Percentiles rank a stretch among this genome's conserved stretches.
Evolutionary conservation across 2,888 invertebrate genomes (phyloP).

Genomic region (Caenorhabditis japonica): DNA sequence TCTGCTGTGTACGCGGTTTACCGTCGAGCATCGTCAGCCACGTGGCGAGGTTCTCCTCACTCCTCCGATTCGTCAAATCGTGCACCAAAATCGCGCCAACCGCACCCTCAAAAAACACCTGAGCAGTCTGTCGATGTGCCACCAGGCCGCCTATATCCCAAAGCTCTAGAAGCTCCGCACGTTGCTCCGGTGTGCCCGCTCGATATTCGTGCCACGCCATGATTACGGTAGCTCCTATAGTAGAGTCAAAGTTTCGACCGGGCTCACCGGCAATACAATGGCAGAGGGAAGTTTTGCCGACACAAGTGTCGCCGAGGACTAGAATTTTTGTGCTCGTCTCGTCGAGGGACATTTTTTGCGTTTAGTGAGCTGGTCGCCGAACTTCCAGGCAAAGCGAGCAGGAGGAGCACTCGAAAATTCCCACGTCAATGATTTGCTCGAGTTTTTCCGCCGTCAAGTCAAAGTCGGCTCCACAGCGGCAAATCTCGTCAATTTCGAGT

Average conservation of each 20-base stretch:
- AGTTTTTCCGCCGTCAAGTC: slow-evolving; percentile 54
- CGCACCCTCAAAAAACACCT: slow-evolving; percentile 90
- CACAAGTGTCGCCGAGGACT: slow-evolving; percentile 93
- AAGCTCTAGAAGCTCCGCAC: slow-evolving; percentile 83
- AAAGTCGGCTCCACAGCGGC: slow-evolving; percentile 63
- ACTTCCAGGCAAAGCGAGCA: slow-evolving; percentile 73
- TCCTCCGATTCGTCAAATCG: slow-evolving; percentile 95
- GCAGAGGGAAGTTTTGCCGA: slow-evolving; percentile 85
- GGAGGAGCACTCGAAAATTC: slow-evolving; percentile 71
- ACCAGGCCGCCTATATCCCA: slow-evolving; percentile 92
- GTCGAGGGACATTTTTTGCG: slow-evolving; percentile 45
- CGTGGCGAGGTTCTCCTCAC: slow-evolving; percentile 81
- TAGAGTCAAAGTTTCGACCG: slow-evolving; percentile 82
- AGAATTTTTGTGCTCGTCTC: slow-evolving; percentile 82
- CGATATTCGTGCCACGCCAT: slow-evolving; percentile 82
- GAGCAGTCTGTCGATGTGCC: slow-evolving; percentile 79
- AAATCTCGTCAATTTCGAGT: slow-evolving; percentile 56
- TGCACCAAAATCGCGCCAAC: slow-evolving; percentile 97
- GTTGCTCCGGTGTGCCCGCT: slow-evolving; percentile 71
- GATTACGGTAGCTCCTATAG: slow-evolving; percentile 87
- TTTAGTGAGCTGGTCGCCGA: slow-evolving; percentile 7
- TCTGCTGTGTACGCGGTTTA: slow-evolving; percentile 34
- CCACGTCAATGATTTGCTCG: slow-evolving; percentile 68
- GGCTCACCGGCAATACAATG: slow-evolving; percentile 62
- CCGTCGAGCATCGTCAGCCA: slow-evolving; percentile 67